These are phyloP conservation scores for Ctenomys sociabilis DNA, from an alignment of 2,113 vertebrate genomes.

Conservation along the genomic window DNA sequence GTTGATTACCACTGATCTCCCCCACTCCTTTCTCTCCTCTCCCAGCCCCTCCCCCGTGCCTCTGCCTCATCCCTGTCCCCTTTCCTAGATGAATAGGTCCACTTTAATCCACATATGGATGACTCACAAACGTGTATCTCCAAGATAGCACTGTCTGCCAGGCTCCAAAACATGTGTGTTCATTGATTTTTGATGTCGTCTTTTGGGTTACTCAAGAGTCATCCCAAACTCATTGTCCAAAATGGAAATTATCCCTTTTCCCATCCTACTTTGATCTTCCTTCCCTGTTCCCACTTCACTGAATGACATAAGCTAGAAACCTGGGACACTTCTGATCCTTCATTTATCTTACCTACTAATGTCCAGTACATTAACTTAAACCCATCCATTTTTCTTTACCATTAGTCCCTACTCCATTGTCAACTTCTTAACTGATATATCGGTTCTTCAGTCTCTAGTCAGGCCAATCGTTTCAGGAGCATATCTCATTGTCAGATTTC, in stretches of 20 bases:
- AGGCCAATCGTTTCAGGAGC: not conserved
- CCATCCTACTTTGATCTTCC: not conserved
- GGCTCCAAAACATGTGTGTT: not conserved
- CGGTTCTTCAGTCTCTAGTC: not conserved
- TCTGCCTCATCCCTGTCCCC: not conserved
- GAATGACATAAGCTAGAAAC: conserved; percentile 20
- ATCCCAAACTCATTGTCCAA: not conserved
- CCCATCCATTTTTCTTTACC: not conserved
- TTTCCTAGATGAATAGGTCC: not conserved
- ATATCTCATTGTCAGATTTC: not conserved
- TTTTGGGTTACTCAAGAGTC: not conserved
- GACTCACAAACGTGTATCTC: not conserved
- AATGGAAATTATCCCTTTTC: not conserved
- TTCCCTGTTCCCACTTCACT: not conserved
- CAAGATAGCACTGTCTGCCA: not conserved
- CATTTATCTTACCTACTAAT: not conserved
- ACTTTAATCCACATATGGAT: not conserved
- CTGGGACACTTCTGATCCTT: not conserved
- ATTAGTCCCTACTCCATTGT: not conserved
- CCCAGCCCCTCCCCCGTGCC: not conserved
- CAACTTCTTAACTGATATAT: not conserved
- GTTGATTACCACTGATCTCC: not conserved
- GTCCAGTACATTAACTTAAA: not conserved
- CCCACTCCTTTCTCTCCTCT: not conserved
- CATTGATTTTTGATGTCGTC: not conserved